Evolutionary conservation across 2,888 invertebrate genomes (phyloP), one percentile per base, ranked within the genome.

Genomic region (Linyphia triangularis): DNA sequence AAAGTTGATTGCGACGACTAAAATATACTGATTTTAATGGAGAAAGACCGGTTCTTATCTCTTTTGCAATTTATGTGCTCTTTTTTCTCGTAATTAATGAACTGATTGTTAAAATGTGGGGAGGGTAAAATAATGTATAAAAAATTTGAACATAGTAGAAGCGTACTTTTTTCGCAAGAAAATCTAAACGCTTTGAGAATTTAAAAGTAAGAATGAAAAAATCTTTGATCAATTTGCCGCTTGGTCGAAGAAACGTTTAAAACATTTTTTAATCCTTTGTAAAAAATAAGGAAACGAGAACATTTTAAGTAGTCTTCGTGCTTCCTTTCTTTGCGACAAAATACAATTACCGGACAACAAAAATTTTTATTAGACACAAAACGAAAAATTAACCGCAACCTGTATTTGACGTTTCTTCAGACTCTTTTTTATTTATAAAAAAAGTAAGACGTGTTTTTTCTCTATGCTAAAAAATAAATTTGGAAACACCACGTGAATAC

Each of bases 331-430:
- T 81, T 70, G 6, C 33, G 81, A 70, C 69, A 81, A 81, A 81
- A 81, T 70, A 81, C 81, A 81, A 81, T 81, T 70, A 81, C 81
- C 65, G 81, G 33, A 81, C 59, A 70, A 67, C 81, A 81, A 70
- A 70, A 70, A 37, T 81, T 81, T 81, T 81, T 79, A 67, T 79
- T 65, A 79, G 78, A 51, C 40, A n/a, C 19, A 43, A 40, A 65
- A 65, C 4, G 16, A 51, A 67, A 79, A 67, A 65, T 0, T 16
- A 28, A 13, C 40, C 51, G 19, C 67, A 33, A 67, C 65, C 70
- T 81, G 81, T 70, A 26, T 81, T 57, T 81, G 81, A 81, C 70
- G 59, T 70, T 59, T 26, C 69, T 79, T 69, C 30, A 51, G 28
- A 7, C 22, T 57, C n/a, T 67, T 65, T 79, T 22, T 63, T 51